Evolutionary conservation across 2,888 invertebrate species (phyloP), one percentile per base, ranked within the genome.

Genomic region (Cartodere bifasciata): DNA sequence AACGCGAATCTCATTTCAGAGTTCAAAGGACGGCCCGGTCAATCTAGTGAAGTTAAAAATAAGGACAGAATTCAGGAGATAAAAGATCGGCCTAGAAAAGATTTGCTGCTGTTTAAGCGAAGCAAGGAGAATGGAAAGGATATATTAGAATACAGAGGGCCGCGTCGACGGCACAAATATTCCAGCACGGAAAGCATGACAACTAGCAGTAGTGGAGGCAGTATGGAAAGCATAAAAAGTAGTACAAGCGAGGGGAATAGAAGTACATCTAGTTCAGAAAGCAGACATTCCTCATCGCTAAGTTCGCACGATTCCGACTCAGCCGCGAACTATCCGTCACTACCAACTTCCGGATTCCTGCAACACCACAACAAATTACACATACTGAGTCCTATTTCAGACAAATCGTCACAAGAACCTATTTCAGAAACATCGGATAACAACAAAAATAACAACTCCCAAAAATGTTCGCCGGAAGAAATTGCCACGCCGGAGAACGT

Each of bases 231-330:
- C 32, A 63, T 87, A 39, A 71, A 83, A 39, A 85, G 85, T 59
- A 84, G 83, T 55, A 85, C 84, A 34, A 87, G 86, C 55, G 86
- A 86, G 58, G 85, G 84, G 16, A 85, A 84, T 51, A 67, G 84
- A 45, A 86, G 85, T 52, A 84, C 82, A 33, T 81, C 81, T 51
- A 85, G 84, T 59, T 83, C 82, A 29, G 85, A 84, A 52, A 84
- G 84, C 55, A 70, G 80, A 28, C 80, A 81, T 54, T 85, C 85
- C 38, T 81, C 81, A 25, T 83, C 85, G 30, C 64, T 86, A 31
- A 86, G 85, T 58, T 85, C 85, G 7, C 85, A 86, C 53, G 84
- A 83, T 56, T 85, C 85, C 21, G 85, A 86, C 60, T 83, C 79
- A 41, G 75, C 75, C 33, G 67, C 73, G 31, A 46, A 39, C 17